Base-by-base conservation (phyloP, 2,888 invertebrate genomes). In the Aleiodes alternator region DNA sequence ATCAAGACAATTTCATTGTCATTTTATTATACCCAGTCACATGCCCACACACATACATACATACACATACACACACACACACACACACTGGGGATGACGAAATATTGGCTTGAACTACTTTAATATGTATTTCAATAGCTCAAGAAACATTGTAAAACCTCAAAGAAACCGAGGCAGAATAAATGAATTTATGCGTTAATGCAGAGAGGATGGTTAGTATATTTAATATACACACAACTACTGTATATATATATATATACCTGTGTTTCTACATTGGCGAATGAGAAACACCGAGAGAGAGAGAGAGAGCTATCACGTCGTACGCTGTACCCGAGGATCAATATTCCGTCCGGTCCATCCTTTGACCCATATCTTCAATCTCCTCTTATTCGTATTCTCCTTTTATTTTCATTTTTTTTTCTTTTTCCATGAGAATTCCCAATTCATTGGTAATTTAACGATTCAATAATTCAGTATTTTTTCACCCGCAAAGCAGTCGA, bases 261-360 rank as follows among this genome's bases (percentile, higher is more conserved):
- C 11, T 64, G 48, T 64, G 48, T 64, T 64, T 23, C 64, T 64
- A 64, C 43, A 48, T 64, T 8, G 64, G 9, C 23, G 48, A 23
- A 43, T 11, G 69, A 69, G 68, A 69, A 68, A 64, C 51, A 50
- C 59, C 23, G 23, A 23, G 23, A 23, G 23, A 23, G 23, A 23
- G 9, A 73, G 53, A 77, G 78, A 77, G 77, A 77, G 78, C 81
- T 79, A 80, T 81, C 79, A 75, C 78, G 72, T 75, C 57, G 76
- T 71, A 43, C 3, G 43, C 75, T 73, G 69, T 84, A 83, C 84
- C 80, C 84, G 73, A 74, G 87, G 87, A 88, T 88, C 87, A 88
- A 88, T 88, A 88, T 88, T 87, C 86, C 87, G 87, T 85, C 86
- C 86, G 87, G 87, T 88, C 87, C 87, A 88, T 88, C 86, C 87